A percentile compares a stretch with the other conserved stretches of the same genome.
Evolutionary conservation across 1,140 invertebrate genomes (phyloP).

Genomic region (Caenorhabditis latens): DNA sequence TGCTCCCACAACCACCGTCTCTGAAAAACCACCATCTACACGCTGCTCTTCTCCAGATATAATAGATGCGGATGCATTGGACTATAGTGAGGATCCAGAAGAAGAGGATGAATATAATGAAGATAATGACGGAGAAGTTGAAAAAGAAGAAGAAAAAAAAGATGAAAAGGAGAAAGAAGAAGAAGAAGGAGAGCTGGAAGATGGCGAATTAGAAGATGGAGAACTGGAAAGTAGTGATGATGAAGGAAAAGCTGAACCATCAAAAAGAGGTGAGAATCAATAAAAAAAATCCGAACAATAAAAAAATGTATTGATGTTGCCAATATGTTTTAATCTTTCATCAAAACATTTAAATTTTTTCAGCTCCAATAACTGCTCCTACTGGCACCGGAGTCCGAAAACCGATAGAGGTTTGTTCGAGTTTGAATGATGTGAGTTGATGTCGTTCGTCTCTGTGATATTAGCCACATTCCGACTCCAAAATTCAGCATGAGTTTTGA

Average conservation of each 20-base stretch:
- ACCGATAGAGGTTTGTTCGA: constrained; percentile 39
- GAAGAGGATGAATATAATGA: background rate
- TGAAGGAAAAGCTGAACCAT: background rate
- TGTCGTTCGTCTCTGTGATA: background rate
- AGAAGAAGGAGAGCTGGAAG: constrained; percentile 1
- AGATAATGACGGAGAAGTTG: background rate
- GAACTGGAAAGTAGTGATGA: background rate
- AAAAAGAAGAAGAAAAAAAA: background rate
- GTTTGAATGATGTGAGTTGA: constrained; percentile 37
- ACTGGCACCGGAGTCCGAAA: background rate
- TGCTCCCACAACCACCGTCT: background rate
- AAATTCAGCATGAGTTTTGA: background rate
- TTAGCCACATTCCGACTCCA: too few relatives aligned
- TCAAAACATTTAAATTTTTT: background rate
- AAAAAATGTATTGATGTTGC: too few relatives aligned
- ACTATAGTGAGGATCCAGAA: constrained; percentile 33
- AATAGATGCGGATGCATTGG: constrained; percentile 6
- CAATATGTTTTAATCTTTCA: too few relatives aligned
- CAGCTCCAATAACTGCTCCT: constrained; percentile 24
- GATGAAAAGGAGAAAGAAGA: background rate
- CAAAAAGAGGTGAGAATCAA: constrained; percentile 4
- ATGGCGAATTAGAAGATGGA: constrained; percentile 26
- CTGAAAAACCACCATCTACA: background rate
- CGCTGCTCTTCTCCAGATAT: background rate
- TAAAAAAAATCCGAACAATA: background rate